Evolutionary conservation across 2,888 invertebrate genomes (phyloP).

Genomic region (Archaeoteleia sp.): DNA sequence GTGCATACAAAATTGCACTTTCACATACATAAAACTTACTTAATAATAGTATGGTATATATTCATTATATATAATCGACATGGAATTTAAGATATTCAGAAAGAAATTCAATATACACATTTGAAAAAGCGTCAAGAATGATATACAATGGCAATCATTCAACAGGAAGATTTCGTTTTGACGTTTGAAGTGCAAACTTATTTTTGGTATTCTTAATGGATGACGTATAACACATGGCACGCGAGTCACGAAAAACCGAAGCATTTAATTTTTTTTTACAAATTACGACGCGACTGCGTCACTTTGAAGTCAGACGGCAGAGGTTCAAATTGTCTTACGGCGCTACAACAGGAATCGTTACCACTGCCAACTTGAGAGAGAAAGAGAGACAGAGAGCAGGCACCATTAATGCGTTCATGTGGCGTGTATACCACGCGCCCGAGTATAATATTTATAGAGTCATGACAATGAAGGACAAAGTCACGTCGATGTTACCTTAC

Average conservation of each 20-base stretch:
- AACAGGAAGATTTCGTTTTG: conserved; percentile 30
- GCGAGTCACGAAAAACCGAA: conserved; percentile 29
- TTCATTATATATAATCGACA: too few species aligned
- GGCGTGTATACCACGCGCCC: conserved; percentile 28
- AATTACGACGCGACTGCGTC: conserved; percentile 22
- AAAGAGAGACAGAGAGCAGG: conserved; percentile 18
- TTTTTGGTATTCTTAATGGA: conserved; percentile 48
- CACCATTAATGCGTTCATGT: conserved; percentile 38
- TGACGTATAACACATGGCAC: conserved; percentile 40
- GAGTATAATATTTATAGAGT: conserved; percentile 50
- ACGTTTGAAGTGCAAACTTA: conserved; percentile 52
- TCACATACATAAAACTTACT: too few species aligned
- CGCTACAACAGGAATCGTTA: conserved; percentile 17
- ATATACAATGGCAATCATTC: conserved; percentile 41
- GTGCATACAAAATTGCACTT: too few species aligned
- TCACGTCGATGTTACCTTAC: conserved; percentile 42
- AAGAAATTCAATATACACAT: conserved; percentile 24
- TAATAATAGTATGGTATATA: too few species aligned
- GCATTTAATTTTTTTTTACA: conserved; percentile 14
- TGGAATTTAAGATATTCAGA: conserved; percentile 17
- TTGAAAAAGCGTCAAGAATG: conserved; percentile 36
- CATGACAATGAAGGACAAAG: conserved; percentile 49
- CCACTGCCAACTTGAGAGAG: conserved; percentile 54
- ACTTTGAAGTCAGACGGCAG: conserved; percentile 12
- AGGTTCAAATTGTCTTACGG: conserved; percentile 50